These are phyloP conservation scores for Neostethus bicornis DNA, from an alignment of 2,797 vertebrate genomes.

Conservation along the genomic window DNA sequence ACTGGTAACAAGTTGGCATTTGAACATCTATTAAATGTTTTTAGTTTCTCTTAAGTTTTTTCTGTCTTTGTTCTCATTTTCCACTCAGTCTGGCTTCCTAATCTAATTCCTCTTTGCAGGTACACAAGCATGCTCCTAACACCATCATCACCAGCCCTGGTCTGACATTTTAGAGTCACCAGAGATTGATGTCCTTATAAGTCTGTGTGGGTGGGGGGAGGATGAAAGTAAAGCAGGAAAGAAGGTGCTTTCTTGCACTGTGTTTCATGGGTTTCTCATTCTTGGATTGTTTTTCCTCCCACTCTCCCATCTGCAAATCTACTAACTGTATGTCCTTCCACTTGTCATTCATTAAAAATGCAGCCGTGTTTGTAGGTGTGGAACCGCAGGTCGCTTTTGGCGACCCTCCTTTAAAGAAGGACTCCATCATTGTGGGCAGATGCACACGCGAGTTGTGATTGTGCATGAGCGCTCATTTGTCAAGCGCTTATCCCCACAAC, in stretches of 20 bases:
- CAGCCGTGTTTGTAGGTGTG: slow-evolving; percentile 44
- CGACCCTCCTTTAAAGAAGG: slow-evolving; percentile 61
- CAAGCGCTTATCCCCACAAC: slow-evolving; percentile 68
- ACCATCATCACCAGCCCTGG: slow-evolving; percentile 43
- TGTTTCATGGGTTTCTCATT: slow-evolving; percentile 3
- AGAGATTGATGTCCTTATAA: slow-evolving; percentile 67
- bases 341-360: slow-evolving; percentile 63
- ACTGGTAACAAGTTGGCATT: slow-evolving; percentile 40
- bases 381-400: slow-evolving; percentile 27
- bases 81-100: slow-evolving; percentile 23
- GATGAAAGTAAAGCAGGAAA: slow-evolving; percentile 11
- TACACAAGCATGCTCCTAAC: slow-evolving; percentile 50
- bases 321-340: slow-evolving; percentile 51
- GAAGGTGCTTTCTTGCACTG: neutral
- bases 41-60: slow-evolving; percentile 18
- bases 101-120: slow-evolving; percentile 55
- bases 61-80: slow-evolving; percentile 19
- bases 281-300: slow-evolving; percentile 52
- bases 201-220: slow-evolving; percentile 48
- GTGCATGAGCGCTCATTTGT: slow-evolving; percentile 72
- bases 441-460: slow-evolving; percentile 62
- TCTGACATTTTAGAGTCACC: slow-evolving; percentile 68
- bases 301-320: slow-evolving; percentile 47
- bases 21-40: slow-evolving; percentile 25
- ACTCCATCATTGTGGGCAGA: slow-evolving; percentile 68